Percentiles rank a stretch among this genome's conserved stretches.
phyloP scores from a whole-genome alignment of 2,888 invertebrate genomes.

The Trissolcus brochymenae region DNA sequence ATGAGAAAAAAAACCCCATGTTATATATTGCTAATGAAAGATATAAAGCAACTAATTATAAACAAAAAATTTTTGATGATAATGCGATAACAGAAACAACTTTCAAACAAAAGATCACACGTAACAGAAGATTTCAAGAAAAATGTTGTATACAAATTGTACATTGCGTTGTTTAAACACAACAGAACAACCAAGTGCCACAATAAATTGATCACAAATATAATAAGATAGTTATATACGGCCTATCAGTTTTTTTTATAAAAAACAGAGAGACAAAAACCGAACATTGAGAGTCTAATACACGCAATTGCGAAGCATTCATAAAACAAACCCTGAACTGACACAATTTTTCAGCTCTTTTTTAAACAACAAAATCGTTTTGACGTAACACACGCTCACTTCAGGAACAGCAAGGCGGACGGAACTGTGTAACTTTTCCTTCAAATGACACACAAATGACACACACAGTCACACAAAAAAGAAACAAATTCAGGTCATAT shows the following conservation, averaged over 20 bases:
- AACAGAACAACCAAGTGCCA: slow-evolving; percentile 33
- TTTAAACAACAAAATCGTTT: slow-evolving; percentile 14
- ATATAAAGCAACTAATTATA: slow-evolving; percentile 14
- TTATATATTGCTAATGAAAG: background rate
- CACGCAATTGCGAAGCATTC: background rate
- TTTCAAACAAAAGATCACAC: slow-evolving; percentile 1
- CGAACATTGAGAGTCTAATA: slow-evolving; percentile 3
- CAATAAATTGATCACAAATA: slow-evolving; percentile 53
- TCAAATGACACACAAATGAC: too few species aligned
- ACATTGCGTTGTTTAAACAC: slow-evolving; percentile 42
- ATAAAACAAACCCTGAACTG: slow-evolving; percentile 7
- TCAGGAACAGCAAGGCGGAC: too few species aligned
- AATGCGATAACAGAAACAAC: background rate
- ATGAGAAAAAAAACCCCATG: too few species aligned
- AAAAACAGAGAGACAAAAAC: slow-evolving; percentile 7
- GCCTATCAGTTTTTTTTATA: slow-evolving; percentile 42
- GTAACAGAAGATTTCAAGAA: too few species aligned
- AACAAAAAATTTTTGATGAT: slow-evolving; percentile 5
- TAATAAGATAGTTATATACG: slow-evolving; percentile 42
- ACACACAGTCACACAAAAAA: slow-evolving; percentile 8
- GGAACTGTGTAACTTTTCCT: too few species aligned
- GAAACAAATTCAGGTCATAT: slow-evolving; percentile 26
- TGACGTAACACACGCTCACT: background rate
- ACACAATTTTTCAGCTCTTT: slow-evolving; percentile 14
- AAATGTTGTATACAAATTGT: slow-evolving; percentile 55